Percentiles rank a stretch among this genome's conserved stretches.
Evolutionary conservation across 2,888 invertebrate species (phyloP).

Genomic region (Psococerastis gibbosa): DNA sequence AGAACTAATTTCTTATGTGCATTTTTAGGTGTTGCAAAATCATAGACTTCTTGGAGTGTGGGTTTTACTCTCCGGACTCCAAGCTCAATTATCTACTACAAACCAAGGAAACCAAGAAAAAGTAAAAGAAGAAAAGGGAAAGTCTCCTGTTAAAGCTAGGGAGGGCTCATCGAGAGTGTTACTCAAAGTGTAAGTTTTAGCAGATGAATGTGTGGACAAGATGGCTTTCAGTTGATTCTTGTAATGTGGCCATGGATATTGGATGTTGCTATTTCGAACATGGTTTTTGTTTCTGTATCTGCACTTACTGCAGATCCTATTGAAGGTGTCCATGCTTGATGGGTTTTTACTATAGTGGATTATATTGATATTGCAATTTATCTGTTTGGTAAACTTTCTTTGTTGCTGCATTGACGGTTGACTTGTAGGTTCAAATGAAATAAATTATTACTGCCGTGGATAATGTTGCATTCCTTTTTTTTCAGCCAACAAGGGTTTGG

Average conservation of each 20-base stretch:
- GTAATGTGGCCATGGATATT: neutral
- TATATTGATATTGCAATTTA: no score
- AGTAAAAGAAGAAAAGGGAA: constrained; percentile 34
- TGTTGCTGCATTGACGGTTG: no score
- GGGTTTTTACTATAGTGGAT: no score
- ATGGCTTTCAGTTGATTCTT: no score
- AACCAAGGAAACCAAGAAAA: constrained; percentile 27
- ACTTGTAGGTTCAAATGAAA: no score
- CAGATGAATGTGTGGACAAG: no score
- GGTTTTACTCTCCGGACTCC: constrained; percentile 71
- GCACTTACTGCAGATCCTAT: no score
- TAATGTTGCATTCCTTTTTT: constrained; percentile 13
- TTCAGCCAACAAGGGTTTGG: constrained; percentile 69
- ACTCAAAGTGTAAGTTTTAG: constrained; percentile 46
- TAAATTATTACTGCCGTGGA: neutral
- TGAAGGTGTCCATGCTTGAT: no score
- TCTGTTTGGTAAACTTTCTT: no score
- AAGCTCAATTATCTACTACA: constrained; percentile 53
- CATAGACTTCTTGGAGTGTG: constrained; percentile 75
- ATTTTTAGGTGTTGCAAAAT: constrained; percentile 60
- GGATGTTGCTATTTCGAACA: neutral
- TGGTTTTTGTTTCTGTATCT: no score
- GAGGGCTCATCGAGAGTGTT: constrained; percentile 39
- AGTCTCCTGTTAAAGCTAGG: constrained; percentile 37
- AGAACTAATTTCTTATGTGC: constrained; percentile 6